Conservation (phyloP, 2,797 vertebrate genomes). For the Manis crassicaudata region DNA sequence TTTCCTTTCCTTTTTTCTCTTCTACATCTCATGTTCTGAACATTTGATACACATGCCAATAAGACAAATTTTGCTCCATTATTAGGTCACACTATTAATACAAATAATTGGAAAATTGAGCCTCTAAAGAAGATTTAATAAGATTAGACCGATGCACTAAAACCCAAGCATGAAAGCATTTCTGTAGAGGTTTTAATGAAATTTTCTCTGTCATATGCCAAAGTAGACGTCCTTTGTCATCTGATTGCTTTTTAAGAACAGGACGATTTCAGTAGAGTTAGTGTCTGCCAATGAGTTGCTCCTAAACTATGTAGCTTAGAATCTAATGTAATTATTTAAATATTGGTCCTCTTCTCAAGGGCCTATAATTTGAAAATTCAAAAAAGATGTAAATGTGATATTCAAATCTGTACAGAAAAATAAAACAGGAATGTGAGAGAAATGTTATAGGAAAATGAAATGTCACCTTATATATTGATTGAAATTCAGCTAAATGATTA, state of each 20-base stretch:
- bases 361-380: not conserved
- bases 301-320: not conserved
- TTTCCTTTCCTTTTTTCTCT: not conserved
- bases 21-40: not conserved
- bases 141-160: not conserved
- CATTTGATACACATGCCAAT: not conserved
- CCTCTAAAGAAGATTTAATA: not conserved
- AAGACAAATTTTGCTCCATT: not conserved
- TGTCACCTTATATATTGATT: slow-evolving; percentile 69
- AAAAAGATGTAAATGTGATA: slow-evolving; percentile 5
- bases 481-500: slow-evolving; percentile 80
- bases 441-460: slow-evolving; percentile 68
- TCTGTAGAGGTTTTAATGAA: not conserved
- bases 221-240: not conserved
- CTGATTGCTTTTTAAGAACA: not conserved
- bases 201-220: not conserved
- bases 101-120: slow-evolving; percentile 14
- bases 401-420: not conserved
- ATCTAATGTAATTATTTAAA: not conserved
- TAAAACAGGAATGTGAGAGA: not conserved
- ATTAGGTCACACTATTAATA: not conserved
- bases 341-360: not conserved
- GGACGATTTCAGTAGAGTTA: not conserved
- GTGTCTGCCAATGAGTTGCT: not conserved
- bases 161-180: not conserved